Conservation (phyloP, 2,888 invertebrate genomes). For the Halictus ligatus region DNA sequence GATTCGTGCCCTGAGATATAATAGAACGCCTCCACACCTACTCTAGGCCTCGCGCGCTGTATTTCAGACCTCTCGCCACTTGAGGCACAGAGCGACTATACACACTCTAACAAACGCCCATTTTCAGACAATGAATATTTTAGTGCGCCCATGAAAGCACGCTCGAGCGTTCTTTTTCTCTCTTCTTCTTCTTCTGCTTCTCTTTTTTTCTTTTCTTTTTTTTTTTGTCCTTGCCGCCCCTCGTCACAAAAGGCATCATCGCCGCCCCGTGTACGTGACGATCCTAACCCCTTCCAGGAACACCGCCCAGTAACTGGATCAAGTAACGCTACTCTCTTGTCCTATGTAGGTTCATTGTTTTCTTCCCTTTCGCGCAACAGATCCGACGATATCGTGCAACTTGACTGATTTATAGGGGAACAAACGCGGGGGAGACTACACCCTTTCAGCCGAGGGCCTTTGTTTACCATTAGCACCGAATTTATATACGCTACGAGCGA, state of each 20-base stretch:
- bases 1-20: slow-evolving; percentile 75
- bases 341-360: slow-evolving; percentile 56
- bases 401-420: slow-evolving; percentile 50
- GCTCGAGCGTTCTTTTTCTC: slow-evolving; percentile 56
- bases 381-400: slow-evolving; percentile 42
- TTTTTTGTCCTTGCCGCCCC: slow-evolving; percentile 62
- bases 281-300: slow-evolving; percentile 64
- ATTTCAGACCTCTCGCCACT: slow-evolving; percentile 63
- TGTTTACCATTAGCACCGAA: slow-evolving; percentile 3
- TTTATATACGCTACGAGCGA: neutral
- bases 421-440: slow-evolving; percentile 32
- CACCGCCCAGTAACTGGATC: slow-evolving; percentile 67
- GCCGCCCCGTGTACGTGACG: slow-evolving; percentile 57
- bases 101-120: slow-evolving; percentile 77
- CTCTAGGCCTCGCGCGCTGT: slow-evolving; percentile 45
- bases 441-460: slow-evolving; percentile 12
- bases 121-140: slow-evolving; percentile 81
- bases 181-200: slow-evolving; percentile 25
- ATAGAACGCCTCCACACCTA: slow-evolving; percentile 71
- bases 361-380: slow-evolving; percentile 45
- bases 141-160: slow-evolving; percentile 76
- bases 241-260: slow-evolving; percentile 67
- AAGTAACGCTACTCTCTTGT: slow-evolving; percentile 66
- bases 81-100: slow-evolving; percentile 62
- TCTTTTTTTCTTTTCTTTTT: neutral